phyloP scores from a whole-genome alignment of 2,113 vertebrate genomes.

The Syrmaticus mikado region DNA sequence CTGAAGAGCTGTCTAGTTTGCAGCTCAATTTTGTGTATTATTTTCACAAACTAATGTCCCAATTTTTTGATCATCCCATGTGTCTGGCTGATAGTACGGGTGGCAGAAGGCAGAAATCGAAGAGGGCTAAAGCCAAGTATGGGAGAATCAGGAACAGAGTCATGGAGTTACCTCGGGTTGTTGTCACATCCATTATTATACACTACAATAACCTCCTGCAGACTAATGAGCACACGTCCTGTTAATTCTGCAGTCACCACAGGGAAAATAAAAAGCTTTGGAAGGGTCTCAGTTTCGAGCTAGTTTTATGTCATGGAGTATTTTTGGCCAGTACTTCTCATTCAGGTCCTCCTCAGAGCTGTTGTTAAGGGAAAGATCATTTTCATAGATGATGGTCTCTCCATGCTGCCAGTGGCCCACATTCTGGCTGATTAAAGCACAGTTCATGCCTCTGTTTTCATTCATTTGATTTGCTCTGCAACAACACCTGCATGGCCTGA shows the following conservation, averaged over 20 bases:
- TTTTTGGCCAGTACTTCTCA: not conserved
- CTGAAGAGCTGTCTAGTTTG: not conserved
- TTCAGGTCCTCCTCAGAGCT: not conserved
- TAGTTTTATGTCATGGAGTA: not conserved
- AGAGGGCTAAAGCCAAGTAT: not conserved
- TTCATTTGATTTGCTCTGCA: not conserved
- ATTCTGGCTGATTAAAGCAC: not conserved
- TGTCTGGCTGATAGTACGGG: too few species aligned
- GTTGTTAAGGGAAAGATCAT: not conserved
- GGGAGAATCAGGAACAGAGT: not conserved
- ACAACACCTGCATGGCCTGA: not conserved
- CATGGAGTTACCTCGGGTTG: conserved; percentile 37
- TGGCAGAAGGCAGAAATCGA: conserved; percentile 15
- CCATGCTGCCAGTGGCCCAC: not conserved
- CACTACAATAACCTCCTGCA: not conserved
- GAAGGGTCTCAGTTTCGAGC: conserved; percentile 15
- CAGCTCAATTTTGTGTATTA: not conserved
- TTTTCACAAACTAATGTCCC: not conserved
- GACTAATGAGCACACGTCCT: not conserved
- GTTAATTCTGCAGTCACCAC: not conserved
- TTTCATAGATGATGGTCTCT: not conserved
- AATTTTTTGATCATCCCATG: not conserved
- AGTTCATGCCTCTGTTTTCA: not conserved
- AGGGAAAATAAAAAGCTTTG: conserved; percentile 25
- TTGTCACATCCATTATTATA: conserved; percentile 56